Evolutionary conservation across 2,888 invertebrate genomes (phyloP).

Genomic region (Flabesymbios commensalis): DNA sequence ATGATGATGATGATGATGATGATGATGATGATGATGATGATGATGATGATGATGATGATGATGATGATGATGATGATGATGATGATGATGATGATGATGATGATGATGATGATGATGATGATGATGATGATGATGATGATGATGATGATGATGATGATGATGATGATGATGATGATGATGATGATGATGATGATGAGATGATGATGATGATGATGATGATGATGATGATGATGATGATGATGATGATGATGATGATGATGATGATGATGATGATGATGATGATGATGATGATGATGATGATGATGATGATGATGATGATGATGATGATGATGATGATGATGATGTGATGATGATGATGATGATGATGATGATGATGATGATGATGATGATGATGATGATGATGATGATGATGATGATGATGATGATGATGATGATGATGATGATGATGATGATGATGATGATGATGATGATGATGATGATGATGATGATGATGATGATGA

Average conservation of each 20-base stretch:
- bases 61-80: constrained; percentile 15
- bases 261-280: background rate
- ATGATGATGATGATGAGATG: no score
- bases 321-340: constrained; percentile 10
- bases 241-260: constrained; percentile 16
- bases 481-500: constrained; percentile 5
- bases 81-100: constrained; percentile 20
- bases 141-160: constrained; percentile 15
- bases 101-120: constrained; percentile 17
- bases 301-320: constrained; percentile 15
- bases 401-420: constrained; percentile 16
- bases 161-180: constrained; percentile 16
- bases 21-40: constrained; percentile 14
- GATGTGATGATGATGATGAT: constrained; percentile 21
- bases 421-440: constrained; percentile 8
- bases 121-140: constrained; percentile 5
- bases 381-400: constrained; percentile 22
- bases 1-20: constrained; percentile 2
- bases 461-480: constrained; percentile 16
- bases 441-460: constrained; percentile 15
- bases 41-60: constrained; percentile 18
- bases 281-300: background rate
- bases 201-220: constrained; percentile 7
- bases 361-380: constrained; percentile 13
- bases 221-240: constrained; percentile 19